Conservation (phyloP, 2,113 vertebrate species). For the Hippocampus zosterae region DNA sequence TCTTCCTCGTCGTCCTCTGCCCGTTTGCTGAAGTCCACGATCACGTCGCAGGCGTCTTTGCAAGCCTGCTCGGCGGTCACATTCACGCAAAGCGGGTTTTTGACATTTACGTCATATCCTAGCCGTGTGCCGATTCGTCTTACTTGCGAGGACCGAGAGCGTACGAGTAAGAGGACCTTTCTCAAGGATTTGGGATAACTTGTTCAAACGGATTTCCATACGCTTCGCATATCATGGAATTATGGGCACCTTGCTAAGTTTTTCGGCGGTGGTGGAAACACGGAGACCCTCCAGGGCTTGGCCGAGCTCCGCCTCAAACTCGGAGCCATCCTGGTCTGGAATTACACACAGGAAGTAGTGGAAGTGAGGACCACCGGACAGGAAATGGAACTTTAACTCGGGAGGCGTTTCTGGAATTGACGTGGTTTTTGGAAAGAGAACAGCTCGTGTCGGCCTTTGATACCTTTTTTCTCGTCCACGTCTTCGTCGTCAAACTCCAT, state of each 20-base stretch:
- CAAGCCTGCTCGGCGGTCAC: conserved; percentile 55
- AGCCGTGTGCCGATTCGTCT: too few species aligned
- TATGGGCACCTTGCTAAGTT: conserved; percentile 75
- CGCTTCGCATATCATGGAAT: background rate
- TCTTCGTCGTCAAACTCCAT: conserved; percentile 92
- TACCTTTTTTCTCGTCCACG: conserved; percentile 84
- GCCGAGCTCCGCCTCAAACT: conserved; percentile 81
- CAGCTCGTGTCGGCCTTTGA: background rate
- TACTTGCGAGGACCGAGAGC: too few species aligned
- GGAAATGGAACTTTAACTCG: background rate
- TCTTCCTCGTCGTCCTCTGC: conserved; percentile 10
- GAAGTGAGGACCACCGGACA: background rate
- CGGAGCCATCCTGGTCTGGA: conserved; percentile 75
- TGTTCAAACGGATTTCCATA: background rate
- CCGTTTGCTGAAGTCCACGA: conserved; percentile 44
- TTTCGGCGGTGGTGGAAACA: conserved; percentile 76
- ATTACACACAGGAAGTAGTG: background rate
- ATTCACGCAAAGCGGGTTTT: background rate
- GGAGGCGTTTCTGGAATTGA: too few species aligned
- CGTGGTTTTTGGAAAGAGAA: too few species aligned
- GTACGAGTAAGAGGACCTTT: too few species aligned
- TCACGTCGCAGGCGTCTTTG: conserved; percentile 45
- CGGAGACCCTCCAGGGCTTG: conserved; percentile 77
- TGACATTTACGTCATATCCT: too few species aligned
- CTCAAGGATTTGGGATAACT: background rate